Evolutionary conservation across 2,888 invertebrate species (phyloP).

Genomic region (Diaperis boleti): DNA sequence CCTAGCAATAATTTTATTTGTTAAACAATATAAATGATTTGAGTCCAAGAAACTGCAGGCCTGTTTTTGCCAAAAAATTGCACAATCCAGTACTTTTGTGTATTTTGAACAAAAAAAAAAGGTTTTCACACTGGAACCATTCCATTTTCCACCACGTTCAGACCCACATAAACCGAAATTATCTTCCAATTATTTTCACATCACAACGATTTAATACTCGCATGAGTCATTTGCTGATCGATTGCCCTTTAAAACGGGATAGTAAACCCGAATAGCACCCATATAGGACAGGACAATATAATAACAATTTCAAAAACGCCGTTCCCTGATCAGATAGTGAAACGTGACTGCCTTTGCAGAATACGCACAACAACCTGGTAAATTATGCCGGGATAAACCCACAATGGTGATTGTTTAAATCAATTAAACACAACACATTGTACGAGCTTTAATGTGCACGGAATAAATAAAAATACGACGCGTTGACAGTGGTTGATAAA

Average conservation of each 20-base stretch:
- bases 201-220: constrained; percentile 21
- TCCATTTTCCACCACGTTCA: too few species aligned
- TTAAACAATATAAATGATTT: too few species aligned
- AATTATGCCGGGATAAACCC: constrained; percentile 6
- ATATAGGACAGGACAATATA: constrained; percentile 10
- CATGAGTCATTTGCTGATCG: constrained; percentile 3
- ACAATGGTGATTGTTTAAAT: constrained; percentile 16
- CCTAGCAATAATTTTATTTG: too few species aligned
- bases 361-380: constrained; percentile 12
- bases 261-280: not conserved
- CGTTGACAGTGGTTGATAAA: constrained; percentile 19
- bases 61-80: too few species aligned
- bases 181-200: constrained; percentile 9
- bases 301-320: constrained; percentile 23
- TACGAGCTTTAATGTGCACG: not conserved
- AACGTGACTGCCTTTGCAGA: constrained; percentile 26
- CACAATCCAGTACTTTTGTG: too few species aligned
- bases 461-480: constrained; percentile 8
- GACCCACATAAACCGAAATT: not conserved
- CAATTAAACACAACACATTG: constrained; percentile 5
- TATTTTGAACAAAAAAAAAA: too few species aligned
- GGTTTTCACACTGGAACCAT: too few species aligned
- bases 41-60: too few species aligned
- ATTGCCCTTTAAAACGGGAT: constrained; percentile 16
- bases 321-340: constrained; percentile 36